phyloP scores from a whole-genome alignment of 2,888 invertebrate genomes.

The Amblyjoppa proteus region DNA sequence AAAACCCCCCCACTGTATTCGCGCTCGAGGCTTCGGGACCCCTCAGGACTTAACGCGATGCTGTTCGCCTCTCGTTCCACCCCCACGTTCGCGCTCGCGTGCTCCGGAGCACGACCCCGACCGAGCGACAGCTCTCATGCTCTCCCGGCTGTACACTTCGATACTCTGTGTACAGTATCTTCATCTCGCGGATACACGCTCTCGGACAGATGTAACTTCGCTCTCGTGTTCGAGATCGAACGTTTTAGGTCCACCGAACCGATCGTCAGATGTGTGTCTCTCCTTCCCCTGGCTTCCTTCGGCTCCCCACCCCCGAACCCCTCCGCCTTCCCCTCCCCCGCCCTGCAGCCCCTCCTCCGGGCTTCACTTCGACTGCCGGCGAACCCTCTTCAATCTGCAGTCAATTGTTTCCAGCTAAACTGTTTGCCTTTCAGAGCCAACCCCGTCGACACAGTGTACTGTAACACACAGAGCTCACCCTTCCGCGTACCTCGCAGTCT shows the following conservation, averaged over 20 bases:
- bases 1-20: not conserved
- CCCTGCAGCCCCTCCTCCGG: conserved; percentile 37
- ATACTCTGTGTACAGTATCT: conserved; percentile 36
- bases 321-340: conserved; percentile 17
- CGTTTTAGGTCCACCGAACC: conserved; percentile 79
- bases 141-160: conserved; percentile 25
- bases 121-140: conserved; percentile 47
- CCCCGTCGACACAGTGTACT: conserved; percentile 55
- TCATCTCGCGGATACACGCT: conserved; percentile 69
- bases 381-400: conserved; percentile 84
- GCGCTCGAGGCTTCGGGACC: conserved; percentile 24
- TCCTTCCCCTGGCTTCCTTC: conserved; percentile 35
- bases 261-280: conserved; percentile 67
- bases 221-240: conserved; percentile 74
- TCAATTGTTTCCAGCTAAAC: conserved; percentile 85
- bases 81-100: conserved; percentile 59
- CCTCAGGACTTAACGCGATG: conserved; percentile 13
- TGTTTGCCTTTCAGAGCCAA: conserved; percentile 85
- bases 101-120: conserved; percentile 60
- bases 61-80: conserved; percentile 39
- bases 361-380: conserved; percentile 66
- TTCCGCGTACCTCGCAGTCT: conserved; percentile 28
- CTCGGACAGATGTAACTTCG: conserved; percentile 83
- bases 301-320: conserved; percentile 29
- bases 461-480: conserved; percentile 50